Base-by-base conservation (phyloP, 1,140 invertebrate genomes). In the Vollenhovia emeryi region DNA sequence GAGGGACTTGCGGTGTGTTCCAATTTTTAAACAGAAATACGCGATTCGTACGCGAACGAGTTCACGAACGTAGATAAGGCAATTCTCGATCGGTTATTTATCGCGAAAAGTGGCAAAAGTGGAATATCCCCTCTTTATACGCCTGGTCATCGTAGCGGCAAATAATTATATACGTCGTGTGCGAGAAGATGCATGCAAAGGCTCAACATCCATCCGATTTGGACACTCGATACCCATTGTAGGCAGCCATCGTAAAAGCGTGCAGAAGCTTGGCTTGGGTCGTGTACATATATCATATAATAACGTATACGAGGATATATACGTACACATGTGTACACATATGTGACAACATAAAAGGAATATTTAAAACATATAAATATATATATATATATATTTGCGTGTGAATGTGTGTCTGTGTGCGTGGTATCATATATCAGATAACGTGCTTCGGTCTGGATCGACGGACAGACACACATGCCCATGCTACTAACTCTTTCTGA, bases 261-360 rank as follows among this genome's bases (percentile, higher is more conserved):
- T 93, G 93, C 92, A 93, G 36, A 94, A 94, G 93, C 93, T 93
- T 89, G 88, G 93, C 91, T 91, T 93, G 91, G 78, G 36, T 91
- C 84, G 84, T 88, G 88, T 90, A 33, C 86, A 59, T 55, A 27
- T 33, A 57, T 79, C 45, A 21, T 68, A 43, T 73, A 18, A 80
- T 57, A 57, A 43, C n/a, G 36, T 27, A 76, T 68, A 76, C 87
- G 43, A 84, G n/a, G 86, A 89, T 27, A 57, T 11, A 48, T 75
- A 18, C 74, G 11, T 84, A 27, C 36, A 76, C 30, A 33, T 45
- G 27, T 52, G 52, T 43, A 13, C 50, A 43, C 43, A 62, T 52
- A 68, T 48, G 52, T 52, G 43, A 30, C 5, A 7, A 50, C 50
- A 73, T 21, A 73, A 73, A 57, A 0, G 69, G 30, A 52, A 57